Conservation (phyloP, 2,888 invertebrate genomes). For the Catocala fraxini region DNA sequence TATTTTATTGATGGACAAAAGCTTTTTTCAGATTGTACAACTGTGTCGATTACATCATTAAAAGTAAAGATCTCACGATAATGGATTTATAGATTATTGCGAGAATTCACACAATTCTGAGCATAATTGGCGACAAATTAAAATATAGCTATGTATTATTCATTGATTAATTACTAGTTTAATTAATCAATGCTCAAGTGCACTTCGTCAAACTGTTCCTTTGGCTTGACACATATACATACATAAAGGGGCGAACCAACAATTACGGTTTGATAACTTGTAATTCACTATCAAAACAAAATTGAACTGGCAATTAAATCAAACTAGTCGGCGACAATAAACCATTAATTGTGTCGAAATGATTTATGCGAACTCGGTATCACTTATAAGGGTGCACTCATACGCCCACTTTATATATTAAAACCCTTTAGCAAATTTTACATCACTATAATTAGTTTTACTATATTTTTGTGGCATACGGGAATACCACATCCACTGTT, state of each 20-base stretch:
- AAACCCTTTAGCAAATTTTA: too few relatives aligned
- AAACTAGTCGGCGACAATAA: slow-evolving; percentile 69
- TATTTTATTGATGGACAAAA: too few relatives aligned
- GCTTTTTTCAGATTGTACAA: too few relatives aligned
- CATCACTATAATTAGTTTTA: too few relatives aligned
- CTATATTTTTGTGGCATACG: too few relatives aligned
- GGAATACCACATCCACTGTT: too few relatives aligned
- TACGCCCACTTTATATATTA: too few relatives aligned
- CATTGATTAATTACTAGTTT: slow-evolving; percentile 6
- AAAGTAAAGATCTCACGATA: too few relatives aligned
- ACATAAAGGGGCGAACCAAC: slow-evolving; percentile 37
- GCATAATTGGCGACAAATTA: background rate
- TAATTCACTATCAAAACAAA: slow-evolving; percentile 59
- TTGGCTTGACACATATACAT: slow-evolving; percentile 36
- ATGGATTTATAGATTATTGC: too few relatives aligned
- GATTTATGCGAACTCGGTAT: slow-evolving; percentile 63
- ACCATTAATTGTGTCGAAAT: slow-evolving; percentile 76
- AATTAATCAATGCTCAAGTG: slow-evolving; percentile 7
- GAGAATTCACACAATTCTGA: background rate
- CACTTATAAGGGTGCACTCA: slow-evolving; percentile 29
- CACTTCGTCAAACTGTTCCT: slow-evolving; percentile 14
- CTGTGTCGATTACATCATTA: too few relatives aligned
- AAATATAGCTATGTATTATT: slow-evolving; percentile 7
- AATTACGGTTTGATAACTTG: slow-evolving; percentile 47
- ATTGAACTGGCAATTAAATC: slow-evolving; percentile 69